A percentile compares a stretch with the other conserved stretches of the same genome.
Conservation (phyloP, 2,113 vertebrate species). For the Cynocephalus volans region DNA sequence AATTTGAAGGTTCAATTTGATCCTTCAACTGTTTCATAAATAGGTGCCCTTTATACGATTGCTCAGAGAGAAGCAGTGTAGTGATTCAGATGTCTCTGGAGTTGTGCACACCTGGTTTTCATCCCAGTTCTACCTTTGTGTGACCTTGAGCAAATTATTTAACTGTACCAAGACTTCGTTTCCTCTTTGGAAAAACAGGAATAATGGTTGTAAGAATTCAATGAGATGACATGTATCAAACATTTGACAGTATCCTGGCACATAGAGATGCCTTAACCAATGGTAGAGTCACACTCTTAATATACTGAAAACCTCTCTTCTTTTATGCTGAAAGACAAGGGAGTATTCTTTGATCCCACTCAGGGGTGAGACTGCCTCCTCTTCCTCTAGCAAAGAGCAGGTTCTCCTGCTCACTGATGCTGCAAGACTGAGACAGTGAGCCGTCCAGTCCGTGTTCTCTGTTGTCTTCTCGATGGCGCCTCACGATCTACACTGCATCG, state of each 20-base stretch:
- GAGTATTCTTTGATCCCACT: not conserved
- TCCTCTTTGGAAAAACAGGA: slow-evolving; percentile 25
- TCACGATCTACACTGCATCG: not conserved
- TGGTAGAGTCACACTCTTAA: not conserved
- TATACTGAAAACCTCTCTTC: not conserved
- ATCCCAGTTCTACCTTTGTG: not conserved
- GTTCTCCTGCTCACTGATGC: not conserved
- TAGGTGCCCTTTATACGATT: not conserved
- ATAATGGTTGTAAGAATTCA: not conserved
- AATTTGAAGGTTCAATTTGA: not conserved
- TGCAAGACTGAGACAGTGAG: not conserved
- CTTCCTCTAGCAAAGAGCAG: not conserved
- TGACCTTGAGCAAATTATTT: not conserved
- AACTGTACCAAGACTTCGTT: not conserved
- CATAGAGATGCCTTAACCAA: not conserved
- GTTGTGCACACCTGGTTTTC: not conserved
- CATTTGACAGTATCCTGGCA: not conserved
- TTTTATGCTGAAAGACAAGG: not conserved
- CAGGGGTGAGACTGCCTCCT: not conserved
- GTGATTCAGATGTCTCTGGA: not conserved
- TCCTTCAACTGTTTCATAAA: not conserved
- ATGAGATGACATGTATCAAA: not conserved
- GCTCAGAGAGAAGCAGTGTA: not conserved
- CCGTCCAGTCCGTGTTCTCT: not conserved
- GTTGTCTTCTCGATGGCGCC: not conserved